These are phyloP conservation scores for Stenodera caucasica DNA, from an alignment of 2,888 invertebrate genomes.

Conservation along the genomic window DNA sequence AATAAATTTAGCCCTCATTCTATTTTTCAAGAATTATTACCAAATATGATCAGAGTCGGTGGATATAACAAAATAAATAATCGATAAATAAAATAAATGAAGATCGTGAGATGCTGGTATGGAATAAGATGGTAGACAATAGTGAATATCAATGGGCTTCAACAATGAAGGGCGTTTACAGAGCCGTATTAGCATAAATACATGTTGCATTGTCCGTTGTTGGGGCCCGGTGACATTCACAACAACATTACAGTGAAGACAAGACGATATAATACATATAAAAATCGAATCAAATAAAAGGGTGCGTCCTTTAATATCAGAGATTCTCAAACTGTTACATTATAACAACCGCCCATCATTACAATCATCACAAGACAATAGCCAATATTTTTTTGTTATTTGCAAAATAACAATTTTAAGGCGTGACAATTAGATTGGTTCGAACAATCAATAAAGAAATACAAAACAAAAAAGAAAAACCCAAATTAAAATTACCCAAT, in stretches of 20 bases:
- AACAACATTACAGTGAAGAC: constrained; percentile 1
- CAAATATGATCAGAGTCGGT: not conserved
- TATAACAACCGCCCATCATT: not conserved
- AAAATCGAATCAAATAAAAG: not conserved
- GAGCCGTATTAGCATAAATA: constrained; percentile 50
- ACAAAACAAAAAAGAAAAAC: too few relatives aligned
- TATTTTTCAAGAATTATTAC: not conserved
- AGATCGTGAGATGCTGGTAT: constrained; percentile 33
- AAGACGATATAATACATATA: not conserved
- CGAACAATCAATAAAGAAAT: too few relatives aligned
- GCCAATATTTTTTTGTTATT: not conserved
- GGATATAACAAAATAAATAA: not conserved
- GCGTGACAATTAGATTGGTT: not conserved
- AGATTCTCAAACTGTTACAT: too few relatives aligned
- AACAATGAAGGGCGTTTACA: constrained; percentile 50
- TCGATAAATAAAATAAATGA: constrained; percentile 18
- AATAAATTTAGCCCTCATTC: constrained; percentile 7
- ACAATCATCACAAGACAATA: constrained; percentile 7
- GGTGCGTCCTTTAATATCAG: constrained; percentile 4
- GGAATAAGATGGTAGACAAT: constrained; percentile 44
- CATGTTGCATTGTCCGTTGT: constrained; percentile 43
- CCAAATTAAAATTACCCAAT: too few relatives aligned
- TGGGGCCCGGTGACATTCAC: constrained; percentile 38
- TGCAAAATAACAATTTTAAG: not conserved
- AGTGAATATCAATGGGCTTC: constrained; percentile 49